phyloP scores from a whole-genome alignment of 2,888 invertebrate species.

The Caenorhabditis imperialis region DNA sequence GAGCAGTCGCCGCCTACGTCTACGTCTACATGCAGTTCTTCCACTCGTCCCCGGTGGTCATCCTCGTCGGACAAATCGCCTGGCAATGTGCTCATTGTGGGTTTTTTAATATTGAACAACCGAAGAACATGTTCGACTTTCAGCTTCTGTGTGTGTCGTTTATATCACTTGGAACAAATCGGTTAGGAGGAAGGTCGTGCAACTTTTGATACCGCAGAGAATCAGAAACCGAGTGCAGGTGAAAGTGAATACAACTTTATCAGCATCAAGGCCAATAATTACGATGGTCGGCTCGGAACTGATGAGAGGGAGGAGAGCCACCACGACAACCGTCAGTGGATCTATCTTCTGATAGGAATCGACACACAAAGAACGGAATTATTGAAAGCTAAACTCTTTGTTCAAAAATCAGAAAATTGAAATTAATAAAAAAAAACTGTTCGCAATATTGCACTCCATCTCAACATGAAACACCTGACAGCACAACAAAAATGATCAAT shows the following conservation, averaged over 20 bases:
- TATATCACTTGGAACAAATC: slow-evolving; percentile 50
- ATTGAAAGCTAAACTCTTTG: too few species aligned
- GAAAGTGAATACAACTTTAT: slow-evolving; percentile 5
- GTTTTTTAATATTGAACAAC: too few species aligned
- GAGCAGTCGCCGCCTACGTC: slow-evolving; percentile 56
- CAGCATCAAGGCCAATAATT: slow-evolving; percentile 12
- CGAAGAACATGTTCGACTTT: neutral
- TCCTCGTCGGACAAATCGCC: slow-evolving; percentile 58
- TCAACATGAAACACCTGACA: too few species aligned
- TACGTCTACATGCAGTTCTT: slow-evolving; percentile 67
- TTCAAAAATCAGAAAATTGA: too few species aligned
- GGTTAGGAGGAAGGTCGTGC: slow-evolving; percentile 33
- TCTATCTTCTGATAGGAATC: slow-evolving; percentile 36
- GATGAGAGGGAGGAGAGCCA: neutral
- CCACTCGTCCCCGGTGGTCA: slow-evolving; percentile 36
- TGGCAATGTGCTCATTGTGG: slow-evolving; percentile 63
- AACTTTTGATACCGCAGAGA: slow-evolving; percentile 29
- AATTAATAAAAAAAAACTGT: too few species aligned
- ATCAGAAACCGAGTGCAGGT: slow-evolving; percentile 9
- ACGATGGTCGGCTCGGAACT: slow-evolving; percentile 19
- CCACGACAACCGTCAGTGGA: slow-evolving; percentile 25
- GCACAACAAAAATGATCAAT: too few species aligned
- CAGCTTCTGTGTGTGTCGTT: slow-evolving; percentile 42
- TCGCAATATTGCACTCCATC: too few species aligned
- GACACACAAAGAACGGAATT: too few species aligned